phyloP scores from a whole-genome alignment of 2,888 invertebrate species.

The Meloe dianella region DNA sequence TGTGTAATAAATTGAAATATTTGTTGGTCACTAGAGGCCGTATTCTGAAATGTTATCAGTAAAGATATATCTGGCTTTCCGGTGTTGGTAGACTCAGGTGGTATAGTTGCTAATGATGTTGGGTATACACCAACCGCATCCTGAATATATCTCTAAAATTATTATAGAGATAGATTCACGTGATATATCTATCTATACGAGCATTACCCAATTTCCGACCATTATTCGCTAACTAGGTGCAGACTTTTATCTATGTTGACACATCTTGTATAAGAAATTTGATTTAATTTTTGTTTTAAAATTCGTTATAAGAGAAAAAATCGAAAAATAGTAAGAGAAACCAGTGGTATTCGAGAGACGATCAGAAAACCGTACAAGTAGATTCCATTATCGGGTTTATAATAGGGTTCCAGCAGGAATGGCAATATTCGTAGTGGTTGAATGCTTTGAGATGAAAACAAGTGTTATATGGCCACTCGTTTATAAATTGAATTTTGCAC shows the following conservation, averaged over 20 bases:
- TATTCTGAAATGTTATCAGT: conserved; percentile 31
- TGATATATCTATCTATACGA: conserved; percentile 20
- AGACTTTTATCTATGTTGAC: not conserved
- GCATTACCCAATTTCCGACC: not conserved
- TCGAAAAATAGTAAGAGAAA: conserved; percentile 16
- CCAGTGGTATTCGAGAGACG: conserved; percentile 16
- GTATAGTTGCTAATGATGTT: conserved; percentile 52
- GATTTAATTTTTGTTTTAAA: not conserved
- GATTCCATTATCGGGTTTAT: conserved; percentile 55
- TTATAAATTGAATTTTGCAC: conserved; percentile 54
- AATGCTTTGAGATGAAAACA: conserved; percentile 45
- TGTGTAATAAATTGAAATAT: conserved; percentile 53
- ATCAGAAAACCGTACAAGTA: conserved; percentile 46
- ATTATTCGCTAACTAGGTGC: not conserved
- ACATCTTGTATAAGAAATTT: not conserved
- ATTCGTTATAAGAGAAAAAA: not conserved
- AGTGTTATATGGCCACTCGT: conserved; percentile 53
- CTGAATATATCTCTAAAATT: conserved; percentile 45
- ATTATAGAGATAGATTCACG: conserved; percentile 38
- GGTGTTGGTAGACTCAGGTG: conserved; percentile 51
- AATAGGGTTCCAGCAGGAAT: conserved; percentile 49
- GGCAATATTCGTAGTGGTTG: conserved; percentile 33
- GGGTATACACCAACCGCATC: conserved; percentile 37
- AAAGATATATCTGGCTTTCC: conserved; percentile 40
- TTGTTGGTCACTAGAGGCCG: conserved; percentile 49